Conservation (phyloP, 2,797 vertebrate species). For the Simalia tracyae region DNA sequence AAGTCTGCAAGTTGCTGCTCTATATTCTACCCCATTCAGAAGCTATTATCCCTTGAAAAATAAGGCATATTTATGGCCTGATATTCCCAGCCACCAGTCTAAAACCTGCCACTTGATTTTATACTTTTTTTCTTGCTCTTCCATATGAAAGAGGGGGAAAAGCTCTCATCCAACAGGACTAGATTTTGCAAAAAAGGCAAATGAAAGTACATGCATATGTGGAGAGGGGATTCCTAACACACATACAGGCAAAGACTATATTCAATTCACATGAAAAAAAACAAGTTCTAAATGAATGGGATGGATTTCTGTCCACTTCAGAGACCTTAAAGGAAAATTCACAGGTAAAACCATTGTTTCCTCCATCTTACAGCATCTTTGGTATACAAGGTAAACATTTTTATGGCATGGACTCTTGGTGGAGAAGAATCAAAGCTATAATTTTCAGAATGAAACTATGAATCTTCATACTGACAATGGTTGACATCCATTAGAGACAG, state of each 20-base stretch:
- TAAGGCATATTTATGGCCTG: neutral
- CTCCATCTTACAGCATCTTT: neutral
- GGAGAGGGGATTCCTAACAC: neutral
- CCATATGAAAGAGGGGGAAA: neutral
- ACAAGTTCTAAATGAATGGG: neutral
- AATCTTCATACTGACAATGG: neutral
- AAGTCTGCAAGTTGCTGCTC: neutral
- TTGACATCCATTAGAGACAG: neutral
- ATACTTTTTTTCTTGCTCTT: neutral
- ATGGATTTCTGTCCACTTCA: neutral
- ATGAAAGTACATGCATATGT: neutral
- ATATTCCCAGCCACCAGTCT: neutral
- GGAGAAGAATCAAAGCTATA: neutral
- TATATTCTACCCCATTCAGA: neutral
- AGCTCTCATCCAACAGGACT: neutral
- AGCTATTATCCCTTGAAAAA: neutral
- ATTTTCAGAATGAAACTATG: neutral
- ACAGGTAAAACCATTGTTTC: constrained; percentile 25
- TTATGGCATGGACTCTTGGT: neutral
- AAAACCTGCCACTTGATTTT: neutral
- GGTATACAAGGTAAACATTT: neutral
- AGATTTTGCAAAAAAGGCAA: neutral
- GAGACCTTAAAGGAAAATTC: constrained; percentile 31
- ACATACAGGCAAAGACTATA: neutral
- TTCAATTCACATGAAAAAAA: neutral